These are phyloP conservation scores for Amblyornis subalaris DNA, from an alignment of 2,113 vertebrate species.

Conservation along the genomic window DNA sequence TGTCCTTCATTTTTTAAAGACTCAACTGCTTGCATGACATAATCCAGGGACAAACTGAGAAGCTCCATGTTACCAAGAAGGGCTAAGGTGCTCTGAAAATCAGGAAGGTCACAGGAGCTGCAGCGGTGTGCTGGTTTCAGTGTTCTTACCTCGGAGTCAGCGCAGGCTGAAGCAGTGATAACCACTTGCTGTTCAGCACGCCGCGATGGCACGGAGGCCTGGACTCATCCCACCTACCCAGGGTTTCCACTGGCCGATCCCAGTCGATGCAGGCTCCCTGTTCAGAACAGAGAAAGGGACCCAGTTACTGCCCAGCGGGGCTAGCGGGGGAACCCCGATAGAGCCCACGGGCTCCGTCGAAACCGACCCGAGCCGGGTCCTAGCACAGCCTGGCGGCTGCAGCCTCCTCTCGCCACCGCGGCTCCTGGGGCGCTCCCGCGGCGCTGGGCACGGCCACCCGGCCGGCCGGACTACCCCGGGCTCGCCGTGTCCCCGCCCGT, in stretches of 20 bases:
- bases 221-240: background rate
- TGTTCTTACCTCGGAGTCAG: background rate
- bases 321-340: background rate
- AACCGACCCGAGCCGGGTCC: too few relatives aligned
- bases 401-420: background rate
- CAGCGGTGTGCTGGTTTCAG: accelerated
- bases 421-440: background rate
- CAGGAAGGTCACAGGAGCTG: background rate
- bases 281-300: background rate
- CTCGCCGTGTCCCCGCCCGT: background rate
- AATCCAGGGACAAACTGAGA: background rate
- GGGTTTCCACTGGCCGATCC: background rate
- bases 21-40: background rate
- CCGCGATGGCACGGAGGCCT: background rate
- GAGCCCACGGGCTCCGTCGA: background rate
- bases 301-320: background rate
- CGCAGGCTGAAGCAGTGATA: background rate
- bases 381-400: background rate
- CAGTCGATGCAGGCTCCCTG: background rate
- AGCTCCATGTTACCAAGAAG: background rate
- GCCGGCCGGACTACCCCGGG: background rate
- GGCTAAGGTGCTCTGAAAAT: background rate
- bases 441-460: background rate
- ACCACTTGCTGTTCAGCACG: background rate
- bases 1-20: background rate